Conservation (phyloP, 2,888 invertebrate genomes). For the Dryocosmus kuriphilus region DNA sequence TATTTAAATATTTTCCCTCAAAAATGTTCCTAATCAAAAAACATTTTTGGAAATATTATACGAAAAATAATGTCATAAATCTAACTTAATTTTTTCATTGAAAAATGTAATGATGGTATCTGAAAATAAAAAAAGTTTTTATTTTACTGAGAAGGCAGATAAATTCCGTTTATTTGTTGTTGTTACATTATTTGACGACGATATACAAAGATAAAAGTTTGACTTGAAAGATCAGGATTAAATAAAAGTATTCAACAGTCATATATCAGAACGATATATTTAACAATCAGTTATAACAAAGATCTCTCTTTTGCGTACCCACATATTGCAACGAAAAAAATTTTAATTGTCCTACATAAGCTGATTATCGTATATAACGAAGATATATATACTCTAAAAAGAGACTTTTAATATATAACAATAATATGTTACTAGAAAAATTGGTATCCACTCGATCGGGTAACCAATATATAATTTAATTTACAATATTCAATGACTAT, state of each 20-base stretch:
- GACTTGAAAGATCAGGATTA: conserved; percentile 5
- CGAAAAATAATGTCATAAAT: too few species aligned
- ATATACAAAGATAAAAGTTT: conserved; percentile 13
- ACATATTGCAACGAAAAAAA: conserved; percentile 67
- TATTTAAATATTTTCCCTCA: too few species aligned
- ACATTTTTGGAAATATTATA: too few species aligned
- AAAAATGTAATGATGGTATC: not conserved
- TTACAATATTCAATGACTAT: conserved; percentile 33
- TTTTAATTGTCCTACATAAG: conserved; percentile 43
- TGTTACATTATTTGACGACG: conserved; percentile 30
- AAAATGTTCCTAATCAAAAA: too few species aligned
- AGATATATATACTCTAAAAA: conserved; percentile 61
- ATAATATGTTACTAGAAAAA: conserved; percentile 67
- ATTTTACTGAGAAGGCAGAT: conserved; percentile 6
- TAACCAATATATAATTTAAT: conserved; percentile 52
- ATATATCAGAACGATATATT: conserved; percentile 65
- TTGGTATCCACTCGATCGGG: conserved; percentile 47
- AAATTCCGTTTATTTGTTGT: conserved; percentile 9
- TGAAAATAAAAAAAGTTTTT: not conserved
- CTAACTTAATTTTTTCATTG: too few species aligned
- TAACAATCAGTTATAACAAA: conserved; percentile 74
- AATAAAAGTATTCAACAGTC: conserved; percentile 30
- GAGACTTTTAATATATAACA: conserved; percentile 66
- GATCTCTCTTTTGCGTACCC: conserved; percentile 68
- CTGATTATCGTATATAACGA: conserved; percentile 33